Evolutionary conservation across 2,113 vertebrate genomes (phyloP), one percentile per base, ranked within the genome.

Genomic region (Scopus umbretta): DNA sequence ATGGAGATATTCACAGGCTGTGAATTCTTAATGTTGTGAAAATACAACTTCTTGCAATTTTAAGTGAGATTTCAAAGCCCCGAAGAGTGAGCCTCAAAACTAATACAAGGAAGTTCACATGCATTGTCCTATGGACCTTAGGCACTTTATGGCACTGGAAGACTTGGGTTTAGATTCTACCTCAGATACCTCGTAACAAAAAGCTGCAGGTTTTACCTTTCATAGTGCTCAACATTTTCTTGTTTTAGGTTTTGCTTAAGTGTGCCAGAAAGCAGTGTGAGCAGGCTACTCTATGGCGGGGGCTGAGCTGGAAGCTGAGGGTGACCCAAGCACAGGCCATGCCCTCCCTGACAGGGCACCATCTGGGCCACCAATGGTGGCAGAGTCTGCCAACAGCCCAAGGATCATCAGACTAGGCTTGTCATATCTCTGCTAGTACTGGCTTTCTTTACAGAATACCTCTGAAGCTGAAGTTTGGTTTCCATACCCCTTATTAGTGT

Each of bases 201-300:
- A 79, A 34, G 30, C 10, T 71, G 7, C 5, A 34, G 12, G 16
- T 81, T 58, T 50, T 21, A 56, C 15, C 13, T 56, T 76, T 65
- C 8, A 16, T 6, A 34, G 25, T 11, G 7, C 13, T 71, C 36
- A 65, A 65, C 4, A 26, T 45, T 43, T 71, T 2, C 61, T 56
- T 80, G 16, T 1, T 68, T 78, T 29, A 80, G 7, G 38, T 66
- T 96, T 91, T 86, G 17, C 12, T 61, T 38, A n/a, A 82, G 30
- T 34, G 21, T 80, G 22, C 8, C 62, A 53, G 23, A 71, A 65
- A 91, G 34, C 36, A 83, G 30, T 38, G 15, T 32, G 16, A 93
- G 32, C 25, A 56, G 40, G 13, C 10, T 82, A 11, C 36, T 79
- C 36, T 0, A 0, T 16, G 30, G 22, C 3, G 9, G 14, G 27